Base-by-base conservation (phyloP, 2,888 invertebrate species). In the Rhagonycha fulva region DNA sequence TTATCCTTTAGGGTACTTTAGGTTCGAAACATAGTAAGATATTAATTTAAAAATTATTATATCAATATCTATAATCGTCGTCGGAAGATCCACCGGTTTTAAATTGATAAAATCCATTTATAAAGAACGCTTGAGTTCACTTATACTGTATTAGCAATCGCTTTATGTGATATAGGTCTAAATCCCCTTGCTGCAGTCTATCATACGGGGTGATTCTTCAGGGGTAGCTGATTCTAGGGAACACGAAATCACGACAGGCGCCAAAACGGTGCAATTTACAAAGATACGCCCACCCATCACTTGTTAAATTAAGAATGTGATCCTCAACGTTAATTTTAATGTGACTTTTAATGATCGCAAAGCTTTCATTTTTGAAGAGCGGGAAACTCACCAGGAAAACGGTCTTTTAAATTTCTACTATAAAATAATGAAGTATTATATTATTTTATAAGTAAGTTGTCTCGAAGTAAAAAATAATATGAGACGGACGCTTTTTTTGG, bases 101-200 rank as follows among this genome's bases (percentile, higher is more conserved):
- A 87, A 87, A 87, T 87, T 87, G 87, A 87, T 87, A 87, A 87
- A 87, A 87, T 87, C 87, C 87, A 88, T 88, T 87, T 88, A 88
- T 87, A 87, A 86, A 84, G 83, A 86, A 86, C 86, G 88, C 86
- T 87, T 84, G 85, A 87, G 85, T 88, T 87, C 87, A 87, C 87
- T 87, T 87, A 87, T 87, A 86, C 86, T 84, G 87, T 87, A 88
- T 88, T 88, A 87, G 86, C 86, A 86, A 87, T 86, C 86, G 86
- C 82, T 86, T 86, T 86, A 85, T 84, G 85, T 86, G 86, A 87
- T 86, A 84, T 83, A 85, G 84, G 84, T 84, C 84, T 81, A 82
- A 82, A 84, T 83, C 83, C 85, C 86, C 84, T 83, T 80, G 81
- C 81, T 83, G 84, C 84, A 85, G 85, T 86, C 85, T 83, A 86